A percentile compares a stretch with the other conserved stretches of the same genome.
These are phyloP conservation scores for Serilophus lunatus DNA, from an alignment of 2,113 vertebrate genomes.

Conservation along the genomic window DNA sequence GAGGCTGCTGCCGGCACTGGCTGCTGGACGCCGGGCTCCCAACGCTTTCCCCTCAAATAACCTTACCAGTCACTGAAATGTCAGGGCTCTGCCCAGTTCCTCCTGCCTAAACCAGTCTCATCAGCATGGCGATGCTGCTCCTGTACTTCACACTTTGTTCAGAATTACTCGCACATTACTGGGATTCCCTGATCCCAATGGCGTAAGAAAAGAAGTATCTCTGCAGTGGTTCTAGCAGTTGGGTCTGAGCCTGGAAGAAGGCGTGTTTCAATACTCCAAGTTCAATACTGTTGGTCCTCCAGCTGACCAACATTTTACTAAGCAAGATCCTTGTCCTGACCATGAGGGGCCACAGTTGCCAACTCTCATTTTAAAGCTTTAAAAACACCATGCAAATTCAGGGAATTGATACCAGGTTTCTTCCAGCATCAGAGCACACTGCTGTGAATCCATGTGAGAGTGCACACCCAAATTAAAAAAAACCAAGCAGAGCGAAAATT, in stretches of 20 bases:
- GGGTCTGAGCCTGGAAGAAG: not conserved
- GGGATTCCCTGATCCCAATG: not conserved
- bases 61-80: slow-evolving; percentile 21
- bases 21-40: not conserved
- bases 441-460: not conserved
- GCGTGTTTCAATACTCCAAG: not conserved
- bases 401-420: not conserved
- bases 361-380: not conserved
- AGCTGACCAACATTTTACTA: not conserved
- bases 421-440: not conserved
- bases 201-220: not conserved
- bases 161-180: not conserved
- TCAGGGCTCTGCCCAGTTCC: slow-evolving; percentile 23
- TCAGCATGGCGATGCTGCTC: not conserved
- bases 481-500: not conserved
- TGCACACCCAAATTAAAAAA: not conserved
- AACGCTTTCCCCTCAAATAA: slow-evolving; percentile 38
- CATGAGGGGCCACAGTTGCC: not conserved
- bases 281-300: no score
- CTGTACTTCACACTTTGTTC: not conserved
- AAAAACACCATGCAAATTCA: rapidly evolving
- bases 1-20: not conserved
- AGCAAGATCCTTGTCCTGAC: not conserved
- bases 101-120: not conserved
- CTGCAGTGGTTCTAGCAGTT: not conserved